A percentile compares a stretch with the other conserved stretches of the same genome.
Evolutionary conservation across 2,113 vertebrate species (phyloP).

Genomic region (Melanerpes aurifrons): DNA sequence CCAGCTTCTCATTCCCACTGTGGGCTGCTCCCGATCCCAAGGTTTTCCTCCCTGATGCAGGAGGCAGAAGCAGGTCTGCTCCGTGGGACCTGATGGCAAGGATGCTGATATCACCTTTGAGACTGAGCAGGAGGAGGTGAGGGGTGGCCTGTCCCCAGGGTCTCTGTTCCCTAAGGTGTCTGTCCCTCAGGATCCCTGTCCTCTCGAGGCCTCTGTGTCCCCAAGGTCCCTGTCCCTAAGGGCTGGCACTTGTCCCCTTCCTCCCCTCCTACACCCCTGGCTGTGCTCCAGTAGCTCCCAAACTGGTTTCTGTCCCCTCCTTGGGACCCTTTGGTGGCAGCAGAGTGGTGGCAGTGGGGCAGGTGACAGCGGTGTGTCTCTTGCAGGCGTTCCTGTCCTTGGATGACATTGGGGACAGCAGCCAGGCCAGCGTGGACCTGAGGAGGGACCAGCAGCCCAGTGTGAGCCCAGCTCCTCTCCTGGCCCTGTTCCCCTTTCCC

Average conservation of each 20-base stretch:
- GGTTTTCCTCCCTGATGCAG: neutral
- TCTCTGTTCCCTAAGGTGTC: too few relatives aligned
- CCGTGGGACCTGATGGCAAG: neutral
- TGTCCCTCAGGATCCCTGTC: too few relatives aligned
- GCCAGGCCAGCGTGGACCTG: constrained; percentile 56
- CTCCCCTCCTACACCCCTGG: too few relatives aligned
- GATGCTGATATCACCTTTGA: neutral
- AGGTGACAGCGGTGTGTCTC: neutral
- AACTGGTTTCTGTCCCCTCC: neutral
- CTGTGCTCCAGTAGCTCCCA: neutral
- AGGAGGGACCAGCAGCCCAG: constrained; percentile 38
- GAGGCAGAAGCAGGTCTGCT: neutral
- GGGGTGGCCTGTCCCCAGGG: neutral
- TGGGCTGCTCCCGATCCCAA: neutral
- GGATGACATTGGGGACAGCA: constrained; percentile 68
- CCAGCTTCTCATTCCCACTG: neutral
- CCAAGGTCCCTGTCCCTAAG: too few relatives aligned
- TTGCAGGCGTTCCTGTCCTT: constrained; percentile 77
- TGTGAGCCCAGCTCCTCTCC: constrained; percentile 42
- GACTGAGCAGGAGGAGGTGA: neutral
- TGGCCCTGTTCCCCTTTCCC: rapidly evolving
- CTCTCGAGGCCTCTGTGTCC: too few relatives aligned
- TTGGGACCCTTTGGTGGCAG: neutral
- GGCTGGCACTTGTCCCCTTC: too few relatives aligned
- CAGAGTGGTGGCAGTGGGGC: neutral